These are phyloP conservation scores for Apoda limacodes DNA, from an alignment of 2,888 invertebrate genomes.

Conservation along the genomic window DNA sequence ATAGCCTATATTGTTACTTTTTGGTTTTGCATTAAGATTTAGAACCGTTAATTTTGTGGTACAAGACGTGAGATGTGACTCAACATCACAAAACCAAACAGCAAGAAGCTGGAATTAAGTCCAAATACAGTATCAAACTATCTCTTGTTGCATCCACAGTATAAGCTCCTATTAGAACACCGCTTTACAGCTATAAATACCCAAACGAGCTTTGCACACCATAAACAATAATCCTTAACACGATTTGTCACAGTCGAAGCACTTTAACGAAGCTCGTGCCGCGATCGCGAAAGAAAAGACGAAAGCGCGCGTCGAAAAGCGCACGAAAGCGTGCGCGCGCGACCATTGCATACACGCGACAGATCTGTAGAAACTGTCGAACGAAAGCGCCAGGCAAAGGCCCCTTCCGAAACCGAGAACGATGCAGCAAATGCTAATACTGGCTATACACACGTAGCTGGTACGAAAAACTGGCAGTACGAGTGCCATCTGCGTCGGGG, in stretches of 20 bases:
- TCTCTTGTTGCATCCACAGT: slow-evolving; percentile 36
- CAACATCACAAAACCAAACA: slow-evolving; percentile 51
- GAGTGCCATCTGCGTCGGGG: slow-evolving; percentile 61
- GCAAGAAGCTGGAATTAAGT: slow-evolving; percentile 38
- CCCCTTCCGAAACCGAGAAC: slow-evolving; percentile 64
- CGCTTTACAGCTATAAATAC: slow-evolving; percentile 46
- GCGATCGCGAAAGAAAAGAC: slow-evolving; percentile 23
- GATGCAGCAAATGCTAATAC: slow-evolving; percentile 62
- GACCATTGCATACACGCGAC: slow-evolving; percentile 55
- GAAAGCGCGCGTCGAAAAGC: slow-evolving; percentile 34
- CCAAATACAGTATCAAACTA: slow-evolving; percentile 39
- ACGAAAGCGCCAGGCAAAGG: slow-evolving; percentile 56
- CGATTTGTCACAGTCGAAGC: slow-evolving; percentile 40
- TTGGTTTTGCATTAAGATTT: no score
- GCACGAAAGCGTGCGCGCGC: slow-evolving; percentile 52
- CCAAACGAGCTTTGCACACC: slow-evolving; percentile 39
- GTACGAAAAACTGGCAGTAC: slow-evolving; percentile 55
- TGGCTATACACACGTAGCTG: slow-evolving; percentile 19
- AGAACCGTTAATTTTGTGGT: no score
- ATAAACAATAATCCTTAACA: slow-evolving; percentile 47
- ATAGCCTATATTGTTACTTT: no score
- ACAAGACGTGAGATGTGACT: slow-evolving; percentile 38
- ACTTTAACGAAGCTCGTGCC: slow-evolving; percentile 21
- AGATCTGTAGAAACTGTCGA: slow-evolving; percentile 48
- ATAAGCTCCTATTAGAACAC: slow-evolving; percentile 16